These are phyloP conservation scores for Paracanthobrama guichenoti DNA, from an alignment of 2,113 vertebrate species.

Conservation along the genomic window DNA sequence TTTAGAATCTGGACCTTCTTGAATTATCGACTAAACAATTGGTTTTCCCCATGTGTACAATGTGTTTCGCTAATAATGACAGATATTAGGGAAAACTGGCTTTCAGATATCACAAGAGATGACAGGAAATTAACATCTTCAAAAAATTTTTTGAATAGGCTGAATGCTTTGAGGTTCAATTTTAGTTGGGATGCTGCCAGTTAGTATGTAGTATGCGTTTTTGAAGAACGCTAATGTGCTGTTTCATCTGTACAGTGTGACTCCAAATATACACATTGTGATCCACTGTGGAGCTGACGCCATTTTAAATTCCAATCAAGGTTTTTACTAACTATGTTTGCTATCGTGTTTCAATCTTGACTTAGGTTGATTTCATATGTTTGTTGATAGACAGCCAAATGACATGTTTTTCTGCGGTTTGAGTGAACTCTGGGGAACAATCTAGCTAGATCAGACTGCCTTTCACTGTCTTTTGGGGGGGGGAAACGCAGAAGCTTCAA, in stretches of 20 bases:
- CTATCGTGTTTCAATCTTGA: conserved; percentile 29
- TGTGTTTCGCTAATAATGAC: no score
- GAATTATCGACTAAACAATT: no score
- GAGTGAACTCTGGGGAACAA: conserved; percentile 50
- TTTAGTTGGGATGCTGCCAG: no score
- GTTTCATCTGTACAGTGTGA: conserved; percentile 22
- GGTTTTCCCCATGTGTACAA: no score
- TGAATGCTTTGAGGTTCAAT: no score
- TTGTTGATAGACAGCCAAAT: conserved; percentile 49
- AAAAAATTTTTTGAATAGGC: no score
- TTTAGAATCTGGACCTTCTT: no score
- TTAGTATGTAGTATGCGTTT: neutral
- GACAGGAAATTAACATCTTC: no score
- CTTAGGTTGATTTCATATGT: conserved; percentile 36
- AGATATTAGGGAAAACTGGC: no score
- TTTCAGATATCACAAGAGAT: no score
- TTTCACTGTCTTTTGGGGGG: conserved; percentile 33
- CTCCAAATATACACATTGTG: neutral
- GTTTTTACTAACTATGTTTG: neutral
- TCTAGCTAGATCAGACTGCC: conserved; percentile 49
- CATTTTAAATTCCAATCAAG: conserved; percentile 41
- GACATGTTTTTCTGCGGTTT: conserved; percentile 38
- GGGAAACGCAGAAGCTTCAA: conserved; percentile 23
- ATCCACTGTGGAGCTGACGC: neutral
- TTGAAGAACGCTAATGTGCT: neutral